Conservation (phyloP, 23 tunicate genomes). For the Styela clava region DNA sequence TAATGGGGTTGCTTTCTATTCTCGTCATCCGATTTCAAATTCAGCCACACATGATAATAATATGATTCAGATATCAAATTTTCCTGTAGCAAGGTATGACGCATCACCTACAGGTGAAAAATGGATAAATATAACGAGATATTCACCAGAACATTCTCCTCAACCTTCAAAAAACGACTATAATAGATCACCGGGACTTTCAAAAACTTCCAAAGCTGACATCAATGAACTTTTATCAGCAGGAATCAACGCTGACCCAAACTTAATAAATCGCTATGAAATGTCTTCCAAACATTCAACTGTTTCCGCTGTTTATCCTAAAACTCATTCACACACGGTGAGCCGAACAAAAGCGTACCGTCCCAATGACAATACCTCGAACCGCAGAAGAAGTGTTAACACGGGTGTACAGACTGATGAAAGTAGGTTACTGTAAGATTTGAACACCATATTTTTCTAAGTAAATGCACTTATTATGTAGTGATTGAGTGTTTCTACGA, state of each 20-base stretch:
- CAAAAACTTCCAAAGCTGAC: not conserved
- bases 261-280: not conserved
- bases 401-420: slow-evolving; percentile 20
- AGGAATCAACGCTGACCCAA: slow-evolving; percentile 22
- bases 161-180: not conserved
- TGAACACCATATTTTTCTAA: too few species aligned
- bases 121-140: slow-evolving; percentile 22
- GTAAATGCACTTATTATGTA: too few species aligned
- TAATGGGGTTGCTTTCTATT: not conserved
- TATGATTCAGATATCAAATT: not conserved
- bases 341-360: not conserved
- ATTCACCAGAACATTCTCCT: slow-evolving; percentile 47
- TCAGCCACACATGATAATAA: not conserved
- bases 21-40: not conserved
- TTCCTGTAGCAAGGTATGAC: slow-evolving; percentile 1
- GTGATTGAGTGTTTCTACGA: too few species aligned
- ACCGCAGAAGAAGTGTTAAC: slow-evolving; percentile 13
- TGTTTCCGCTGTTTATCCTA: not conserved
- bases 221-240: slow-evolving; percentile 23
- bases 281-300: not conserved
- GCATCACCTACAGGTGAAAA: not conserved
- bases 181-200: not conserved
- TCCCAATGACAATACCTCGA: not conserved
- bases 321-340: not conserved
- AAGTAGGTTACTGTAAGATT: not conserved